Evolutionary conservation across 2,113 vertebrate species (phyloP).

Genomic region (Mormoops blainvillei): DNA sequence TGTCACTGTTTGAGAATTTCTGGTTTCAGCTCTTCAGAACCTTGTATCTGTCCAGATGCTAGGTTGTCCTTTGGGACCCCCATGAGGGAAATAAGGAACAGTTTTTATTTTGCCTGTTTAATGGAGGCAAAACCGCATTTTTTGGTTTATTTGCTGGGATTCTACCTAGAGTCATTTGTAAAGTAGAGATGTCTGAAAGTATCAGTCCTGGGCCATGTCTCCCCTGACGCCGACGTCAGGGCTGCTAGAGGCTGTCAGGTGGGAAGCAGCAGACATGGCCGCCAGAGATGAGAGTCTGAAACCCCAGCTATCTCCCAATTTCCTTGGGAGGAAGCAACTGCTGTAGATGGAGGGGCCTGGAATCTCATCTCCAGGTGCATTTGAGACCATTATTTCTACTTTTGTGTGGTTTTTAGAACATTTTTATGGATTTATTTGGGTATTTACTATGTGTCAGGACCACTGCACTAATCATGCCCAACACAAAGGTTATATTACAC

Average conservation of each 20-base stretch:
- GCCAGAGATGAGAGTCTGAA: rapidly evolving
- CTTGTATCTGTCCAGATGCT: rapidly evolving
- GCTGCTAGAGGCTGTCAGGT: rapidly evolving
- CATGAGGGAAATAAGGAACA: not conserved
- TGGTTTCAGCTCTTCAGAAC: not conserved
- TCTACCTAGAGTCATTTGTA: not conserved
- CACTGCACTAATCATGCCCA: not conserved
- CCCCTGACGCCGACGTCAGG: not conserved
- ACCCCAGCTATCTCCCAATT: too few species aligned
- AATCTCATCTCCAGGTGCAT: not conserved
- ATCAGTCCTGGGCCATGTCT: rapidly evolving
- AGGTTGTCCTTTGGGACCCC: not conserved
- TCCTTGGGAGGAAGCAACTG: not conserved
- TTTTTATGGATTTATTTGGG: not conserved
- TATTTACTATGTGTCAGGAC: not conserved
- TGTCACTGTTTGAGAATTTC: not conserved
- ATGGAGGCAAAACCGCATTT: not conserved
- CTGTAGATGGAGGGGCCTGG: not conserved
- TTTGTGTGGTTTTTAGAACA: not conserved
- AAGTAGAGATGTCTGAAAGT: rapidly evolving
- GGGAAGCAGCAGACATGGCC: rapidly evolving
- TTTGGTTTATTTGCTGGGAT: not conserved
- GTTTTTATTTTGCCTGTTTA: not conserved
- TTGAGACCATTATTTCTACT: not conserved
- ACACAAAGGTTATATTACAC: not conserved